A percentile compares a stretch with the other conserved stretches of the same genome.
Evolutionary conservation across 2,797 vertebrate species (phyloP).

Genomic region (Trematomus bernacchii): DNA sequence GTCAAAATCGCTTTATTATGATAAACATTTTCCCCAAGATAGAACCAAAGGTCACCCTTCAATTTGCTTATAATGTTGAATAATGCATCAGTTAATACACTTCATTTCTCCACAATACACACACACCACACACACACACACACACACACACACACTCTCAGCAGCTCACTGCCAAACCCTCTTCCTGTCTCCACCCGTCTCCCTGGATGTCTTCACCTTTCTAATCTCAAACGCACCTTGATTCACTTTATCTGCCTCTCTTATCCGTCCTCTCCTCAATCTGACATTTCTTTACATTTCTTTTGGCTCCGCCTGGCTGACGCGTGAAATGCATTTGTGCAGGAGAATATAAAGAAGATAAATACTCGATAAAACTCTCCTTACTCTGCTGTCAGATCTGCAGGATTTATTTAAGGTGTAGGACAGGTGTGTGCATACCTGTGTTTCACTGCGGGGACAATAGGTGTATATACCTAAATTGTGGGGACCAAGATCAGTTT

Average conservation of each 20-base stretch:
- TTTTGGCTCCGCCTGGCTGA: neutral
- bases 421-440: slow-evolving; percentile 7
- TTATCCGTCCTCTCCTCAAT: neutral
- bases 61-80: too few species aligned
- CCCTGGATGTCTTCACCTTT: neutral
- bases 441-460: neutral
- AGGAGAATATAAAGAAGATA: slow-evolving; percentile 31
- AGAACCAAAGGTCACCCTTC: neutral
- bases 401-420: slow-evolving; percentile 36
- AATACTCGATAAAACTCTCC: slow-evolving; percentile 46
- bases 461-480: neutral
- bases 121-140: slow-evolving; percentile 4
- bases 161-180: slow-evolving; percentile 62
- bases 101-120: neutral
- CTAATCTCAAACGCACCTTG: neutral
- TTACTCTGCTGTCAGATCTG: slow-evolving; percentile 54
- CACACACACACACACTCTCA: slow-evolving; percentile 35
- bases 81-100: too few species aligned
- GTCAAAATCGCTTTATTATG: too few species aligned
- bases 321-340: slow-evolving; percentile 35
- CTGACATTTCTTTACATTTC: slow-evolving; percentile 11
- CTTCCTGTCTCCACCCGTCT: neutral
- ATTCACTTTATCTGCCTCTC: neutral
- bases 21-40: neutral
- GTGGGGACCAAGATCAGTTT: neutral